These are phyloP conservation scores for Stegastes partitus DNA, from an alignment of 2,113 vertebrate species.

Conservation along the genomic window DNA sequence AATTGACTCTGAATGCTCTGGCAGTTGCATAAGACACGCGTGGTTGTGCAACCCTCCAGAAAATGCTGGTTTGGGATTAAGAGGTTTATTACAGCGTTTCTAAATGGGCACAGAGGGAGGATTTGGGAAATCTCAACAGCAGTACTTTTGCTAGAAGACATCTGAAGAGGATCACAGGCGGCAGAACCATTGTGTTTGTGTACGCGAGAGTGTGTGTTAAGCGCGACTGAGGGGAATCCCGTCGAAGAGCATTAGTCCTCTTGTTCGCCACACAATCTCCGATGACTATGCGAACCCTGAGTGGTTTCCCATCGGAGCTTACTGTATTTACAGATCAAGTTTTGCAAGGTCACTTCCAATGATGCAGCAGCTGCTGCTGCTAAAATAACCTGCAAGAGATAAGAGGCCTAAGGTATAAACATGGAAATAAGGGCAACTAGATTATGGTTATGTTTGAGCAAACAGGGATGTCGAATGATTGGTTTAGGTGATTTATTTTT, in stretches of 20 bases:
- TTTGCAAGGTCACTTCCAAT: constrained; percentile 1
- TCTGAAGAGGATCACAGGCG: constrained; percentile 38
- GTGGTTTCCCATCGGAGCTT: background rate
- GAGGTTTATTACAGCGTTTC: constrained; percentile 59
- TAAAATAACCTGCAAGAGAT: background rate
- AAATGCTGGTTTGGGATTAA: constrained; percentile 72
- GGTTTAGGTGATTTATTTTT: background rate
- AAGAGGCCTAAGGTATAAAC: background rate
- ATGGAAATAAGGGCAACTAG: background rate
- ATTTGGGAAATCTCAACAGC: constrained; percentile 50
- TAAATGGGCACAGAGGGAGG: constrained; percentile 50
- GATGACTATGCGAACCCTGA: background rate
- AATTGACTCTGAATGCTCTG: constrained; percentile 49
- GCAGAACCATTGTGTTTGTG: constrained; percentile 9
- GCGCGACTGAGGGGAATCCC: constrained; percentile 35
- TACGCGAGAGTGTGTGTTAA: background rate
- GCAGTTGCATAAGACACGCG: constrained; percentile 63
- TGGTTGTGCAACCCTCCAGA: constrained; percentile 63
- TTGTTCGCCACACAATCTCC: constrained; percentile 12
- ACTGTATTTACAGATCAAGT: constrained; percentile 25
- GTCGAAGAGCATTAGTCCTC: constrained; percentile 14
- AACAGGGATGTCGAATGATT: background rate
- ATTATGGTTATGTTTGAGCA: background rate
- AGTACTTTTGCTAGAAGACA: constrained; percentile 50
- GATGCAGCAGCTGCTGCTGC: background rate